Percentiles rank a stretch among this genome's conserved stretches.
Evolutionary conservation across 1,140 invertebrate species (phyloP).

Genomic region (Caenorhabditis latens): DNA sequence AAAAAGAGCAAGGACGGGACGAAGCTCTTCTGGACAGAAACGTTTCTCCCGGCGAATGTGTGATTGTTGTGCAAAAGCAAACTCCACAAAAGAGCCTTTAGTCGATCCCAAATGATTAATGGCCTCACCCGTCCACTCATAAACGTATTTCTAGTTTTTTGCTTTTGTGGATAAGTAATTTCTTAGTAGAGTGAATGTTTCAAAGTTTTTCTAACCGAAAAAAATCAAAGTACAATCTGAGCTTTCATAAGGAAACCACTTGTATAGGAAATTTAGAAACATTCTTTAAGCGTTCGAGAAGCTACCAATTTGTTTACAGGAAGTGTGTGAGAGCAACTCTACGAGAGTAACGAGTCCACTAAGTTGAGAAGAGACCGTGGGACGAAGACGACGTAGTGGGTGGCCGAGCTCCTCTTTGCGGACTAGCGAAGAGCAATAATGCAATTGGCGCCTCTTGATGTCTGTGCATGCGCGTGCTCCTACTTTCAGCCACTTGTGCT

Average conservation of each 20-base stretch:
- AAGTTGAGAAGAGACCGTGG: conserved; percentile 2
- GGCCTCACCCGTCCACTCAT: background rate
- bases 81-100: background rate
- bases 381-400: conserved; percentile 7
- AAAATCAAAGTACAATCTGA: too few relatives aligned
- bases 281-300: background rate
- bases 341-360: conserved; percentile 22
- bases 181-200: background rate
- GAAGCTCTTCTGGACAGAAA: background rate
- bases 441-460: conserved; percentile 25
- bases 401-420: background rate
- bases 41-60: background rate
- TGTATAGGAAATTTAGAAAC: background rate
- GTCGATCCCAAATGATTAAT: conserved; percentile 37
- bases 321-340: background rate
- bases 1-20: background rate
- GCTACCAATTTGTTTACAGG: conserved; percentile 29
- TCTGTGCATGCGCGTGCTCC: background rate
- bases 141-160: background rate
- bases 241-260: too few relatives aligned
- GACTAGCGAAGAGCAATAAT: conserved; percentile 40
- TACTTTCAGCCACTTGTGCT: conserved; percentile 21
- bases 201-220: background rate
- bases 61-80: background rate
- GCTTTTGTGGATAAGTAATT: background rate